A percentile compares a stretch with the other conserved stretches of the same genome.
Conservation (phyloP, 1,140 invertebrate genomes). For the Trichonephila clavipes region DNA sequence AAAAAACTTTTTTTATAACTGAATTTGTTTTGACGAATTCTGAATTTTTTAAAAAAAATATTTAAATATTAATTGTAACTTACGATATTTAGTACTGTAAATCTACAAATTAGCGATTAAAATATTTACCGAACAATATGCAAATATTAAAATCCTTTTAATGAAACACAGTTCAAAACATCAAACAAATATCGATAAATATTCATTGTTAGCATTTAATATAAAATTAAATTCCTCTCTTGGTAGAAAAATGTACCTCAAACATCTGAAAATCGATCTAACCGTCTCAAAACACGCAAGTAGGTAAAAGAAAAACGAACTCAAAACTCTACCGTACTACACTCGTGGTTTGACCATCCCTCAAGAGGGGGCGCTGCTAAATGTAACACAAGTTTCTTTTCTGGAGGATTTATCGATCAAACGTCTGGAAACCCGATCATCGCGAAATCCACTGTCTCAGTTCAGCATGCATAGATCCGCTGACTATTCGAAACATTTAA, state of each 20-base stretch:
- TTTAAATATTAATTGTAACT: no score
- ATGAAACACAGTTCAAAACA: no score
- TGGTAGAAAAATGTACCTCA: neutral
- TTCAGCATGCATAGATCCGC: no score
- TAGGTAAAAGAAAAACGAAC: neutral
- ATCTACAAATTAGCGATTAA: neutral
- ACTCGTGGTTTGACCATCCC: neutral
- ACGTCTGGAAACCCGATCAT: conserved; percentile 36
- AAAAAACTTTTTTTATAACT: no score
- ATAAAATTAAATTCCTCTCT: neutral
- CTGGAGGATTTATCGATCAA: conserved; percentile 39
- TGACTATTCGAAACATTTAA: neutral
- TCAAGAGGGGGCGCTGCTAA: neutral
- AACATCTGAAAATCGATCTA: neutral
- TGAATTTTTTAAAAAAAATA: no score
- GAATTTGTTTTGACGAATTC: no score
- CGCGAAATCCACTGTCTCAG: conserved; percentile 18
- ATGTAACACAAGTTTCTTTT: neutral
- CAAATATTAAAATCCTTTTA: neutral
- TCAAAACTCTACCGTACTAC: neutral
- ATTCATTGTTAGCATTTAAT: neutral
- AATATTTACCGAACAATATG: neutral
- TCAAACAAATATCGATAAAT: neutral
- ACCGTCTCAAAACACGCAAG: neutral
- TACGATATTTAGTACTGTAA: neutral